Percentiles rank a stretch among this genome's conserved stretches.
Conservation (phyloP, 2,113 vertebrate species). For the Onychorhynchus coronatus region DNA sequence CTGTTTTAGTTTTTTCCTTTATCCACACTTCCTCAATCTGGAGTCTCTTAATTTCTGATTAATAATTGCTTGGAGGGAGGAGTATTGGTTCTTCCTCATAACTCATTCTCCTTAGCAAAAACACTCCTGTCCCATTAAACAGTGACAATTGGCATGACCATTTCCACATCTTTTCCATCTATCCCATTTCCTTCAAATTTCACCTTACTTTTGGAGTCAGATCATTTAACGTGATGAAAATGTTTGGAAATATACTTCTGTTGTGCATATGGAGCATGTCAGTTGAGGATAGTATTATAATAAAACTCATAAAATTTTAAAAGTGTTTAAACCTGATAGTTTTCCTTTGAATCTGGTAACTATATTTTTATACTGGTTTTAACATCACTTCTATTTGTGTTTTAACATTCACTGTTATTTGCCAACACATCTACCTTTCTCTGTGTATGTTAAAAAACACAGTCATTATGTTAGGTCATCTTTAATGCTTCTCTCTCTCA, state of each 20-base stretch:
- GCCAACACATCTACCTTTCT: neutral
- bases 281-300: neutral
- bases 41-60: too few relatives aligned
- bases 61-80: too few relatives aligned
- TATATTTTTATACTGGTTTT: neutral
- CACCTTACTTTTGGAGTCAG: neutral
- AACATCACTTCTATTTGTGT: conserved; percentile 5
- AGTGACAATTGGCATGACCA: too few relatives aligned
- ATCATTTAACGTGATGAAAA: neutral
- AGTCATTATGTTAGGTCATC: neutral
- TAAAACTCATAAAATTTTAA: neutral
- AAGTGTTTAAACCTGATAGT: neutral
- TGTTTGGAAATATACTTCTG: neutral
- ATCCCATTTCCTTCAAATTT: neutral
- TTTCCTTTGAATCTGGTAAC: neutral
- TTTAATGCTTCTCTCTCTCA: neutral
- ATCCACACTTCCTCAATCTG: too few relatives aligned
- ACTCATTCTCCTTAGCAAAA: too few relatives aligned
- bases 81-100: too few relatives aligned
- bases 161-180: neutral
- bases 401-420: neutral
- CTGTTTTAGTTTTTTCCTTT: too few relatives aligned
- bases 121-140: too few relatives aligned
- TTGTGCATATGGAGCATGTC: neutral
- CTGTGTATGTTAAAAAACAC: neutral